Evolutionary conservation across 2,888 invertebrate genomes (phyloP), one percentile per base, ranked within the genome.

Genomic region (Epistrophe eligans): DNA sequence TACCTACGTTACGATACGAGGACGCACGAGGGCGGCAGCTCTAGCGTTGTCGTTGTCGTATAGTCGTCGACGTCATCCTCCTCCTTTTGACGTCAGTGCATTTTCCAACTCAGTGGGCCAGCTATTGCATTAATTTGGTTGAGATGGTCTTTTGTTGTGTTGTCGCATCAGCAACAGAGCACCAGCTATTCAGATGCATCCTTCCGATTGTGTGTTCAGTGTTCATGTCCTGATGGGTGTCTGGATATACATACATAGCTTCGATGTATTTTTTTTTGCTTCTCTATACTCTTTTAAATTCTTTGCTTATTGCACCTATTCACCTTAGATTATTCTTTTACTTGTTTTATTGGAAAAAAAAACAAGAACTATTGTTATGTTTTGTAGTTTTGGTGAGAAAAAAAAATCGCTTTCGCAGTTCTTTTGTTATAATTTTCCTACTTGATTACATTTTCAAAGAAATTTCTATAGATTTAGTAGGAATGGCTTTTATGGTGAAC

Each of bases 41-140:
- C 19, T 15, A 52, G n/a, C 55, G n/a, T 55, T 19, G 40, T 6
- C 38, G 24, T 48, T 2, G 24, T 24, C 24, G 24, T 24, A 3
- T 24, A 35, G 19, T 4, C 40, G 6, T 38, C 19, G 8, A 11
- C 38, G 13, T 60, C 40, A 1, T 76, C 60, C 15, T 52, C 64
- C 77, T 50, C 35, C 40, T 57, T 70, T 77, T 58, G 62, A 74
- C 71, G 81, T 82, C 81, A 74, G 82, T 85, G 77, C 82, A 85
- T 85, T 85, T 85, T 85, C 85, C 85, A 82, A 74, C 85, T 74
- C 85, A 82, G 77, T 85, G 85, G 82, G 77, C 82, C 77, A 82
- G 82, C 82, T 77, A 85, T 87, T 83, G 82, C 87, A 87, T 87
- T 79, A 87, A 87, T 83, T 82, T 87, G 87, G 79, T 87, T 87